phyloP scores from a whole-genome alignment of 2,888 invertebrate species.

The Panopea generosa region DNA sequence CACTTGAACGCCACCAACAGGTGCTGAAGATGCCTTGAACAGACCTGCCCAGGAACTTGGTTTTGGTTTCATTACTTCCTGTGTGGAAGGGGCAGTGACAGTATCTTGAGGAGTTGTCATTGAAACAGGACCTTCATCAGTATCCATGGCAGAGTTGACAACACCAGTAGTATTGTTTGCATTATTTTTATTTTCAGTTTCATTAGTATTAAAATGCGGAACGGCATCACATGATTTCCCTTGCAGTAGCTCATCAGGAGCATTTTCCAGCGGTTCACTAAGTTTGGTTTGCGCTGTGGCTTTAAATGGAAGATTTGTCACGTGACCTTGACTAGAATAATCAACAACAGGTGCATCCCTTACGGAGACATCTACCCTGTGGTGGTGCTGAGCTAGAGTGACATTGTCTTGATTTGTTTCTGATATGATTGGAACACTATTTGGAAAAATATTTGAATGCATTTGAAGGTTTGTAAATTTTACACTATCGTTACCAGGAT shows the following conservation, averaged over 20 bases:
- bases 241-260: too few species aligned
- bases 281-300: not conserved
- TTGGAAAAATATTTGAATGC: conserved; percentile 4
- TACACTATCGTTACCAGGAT: conserved; percentile 1
- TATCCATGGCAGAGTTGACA: conserved; percentile 4
- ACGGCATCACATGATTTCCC: too few species aligned
- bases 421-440: conserved; percentile 7
- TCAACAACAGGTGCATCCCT: conserved; percentile 13
- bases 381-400: too few species aligned
- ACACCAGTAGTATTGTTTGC: not conserved
- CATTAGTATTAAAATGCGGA: too few species aligned
- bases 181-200: too few species aligned
- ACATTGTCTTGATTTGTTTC: not conserved
- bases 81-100: not conserved
- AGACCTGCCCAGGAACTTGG: conserved; percentile 73
- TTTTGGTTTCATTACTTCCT: conserved; percentile 33
- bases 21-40: conserved; percentile 53
- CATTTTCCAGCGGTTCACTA: too few species aligned
- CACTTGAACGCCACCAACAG: conserved; percentile 19
- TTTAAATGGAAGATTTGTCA: not conserved
- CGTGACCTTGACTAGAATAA: conserved; percentile 24
- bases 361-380: not conserved
- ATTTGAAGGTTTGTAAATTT: not conserved
- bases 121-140: conserved; percentile 1
- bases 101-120: not conserved